Percentiles rank a stretch among this genome's conserved stretches.
Evolutionary conservation across 2,797 vertebrate species (phyloP).

Genomic region (Sebastes iracundus): DNA sequence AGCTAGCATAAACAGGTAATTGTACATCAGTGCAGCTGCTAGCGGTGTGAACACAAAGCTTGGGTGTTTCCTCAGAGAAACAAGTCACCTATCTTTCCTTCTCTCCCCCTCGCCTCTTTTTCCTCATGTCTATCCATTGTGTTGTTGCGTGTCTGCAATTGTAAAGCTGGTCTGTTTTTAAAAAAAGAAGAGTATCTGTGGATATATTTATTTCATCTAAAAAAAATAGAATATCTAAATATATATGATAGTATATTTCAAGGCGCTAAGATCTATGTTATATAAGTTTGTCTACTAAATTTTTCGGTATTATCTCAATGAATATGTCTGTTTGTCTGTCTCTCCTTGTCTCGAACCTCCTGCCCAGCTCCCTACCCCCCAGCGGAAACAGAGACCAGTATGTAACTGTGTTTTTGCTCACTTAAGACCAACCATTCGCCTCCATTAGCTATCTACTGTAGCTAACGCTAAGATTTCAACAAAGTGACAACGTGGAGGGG

Average conservation of each 20-base stretch:
- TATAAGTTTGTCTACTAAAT: slow-evolving; percentile 83
- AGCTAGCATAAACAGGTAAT: neutral
- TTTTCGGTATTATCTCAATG: slow-evolving; percentile 78
- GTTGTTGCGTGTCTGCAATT: slow-evolving; percentile 77
- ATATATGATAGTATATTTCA: slow-evolving; percentile 83
- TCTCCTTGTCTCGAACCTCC: slow-evolving; percentile 63
- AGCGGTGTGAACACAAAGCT: slow-evolving; percentile 28
- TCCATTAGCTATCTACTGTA: slow-evolving; percentile 66
- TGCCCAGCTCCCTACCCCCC: slow-evolving; percentile 53
- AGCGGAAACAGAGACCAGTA: slow-evolving; percentile 85
- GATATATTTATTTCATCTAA: slow-evolving; percentile 80
- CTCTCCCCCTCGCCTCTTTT: slow-evolving; percentile 31
- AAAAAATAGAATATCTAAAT: slow-evolving; percentile 73
- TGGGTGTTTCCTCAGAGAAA: slow-evolving; percentile 27
- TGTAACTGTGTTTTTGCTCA: slow-evolving; percentile 84
- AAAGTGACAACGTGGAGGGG: slow-evolving; percentile 43
- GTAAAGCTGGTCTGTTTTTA: slow-evolving; percentile 76
- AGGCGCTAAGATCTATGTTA: slow-evolving; percentile 74
- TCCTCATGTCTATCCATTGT: slow-evolving; percentile 78
- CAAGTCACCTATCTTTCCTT: slow-evolving; percentile 21
- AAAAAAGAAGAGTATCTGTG: slow-evolving; percentile 70
- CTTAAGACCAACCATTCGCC: slow-evolving; percentile 76
- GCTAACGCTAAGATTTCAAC: slow-evolving; percentile 61
- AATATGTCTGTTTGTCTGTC: slow-evolving; percentile 77
- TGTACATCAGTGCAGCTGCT: slow-evolving; percentile 11